phyloP scores from a whole-genome alignment of 2,888 invertebrate genomes.

The Drosophila robusta region DNA sequence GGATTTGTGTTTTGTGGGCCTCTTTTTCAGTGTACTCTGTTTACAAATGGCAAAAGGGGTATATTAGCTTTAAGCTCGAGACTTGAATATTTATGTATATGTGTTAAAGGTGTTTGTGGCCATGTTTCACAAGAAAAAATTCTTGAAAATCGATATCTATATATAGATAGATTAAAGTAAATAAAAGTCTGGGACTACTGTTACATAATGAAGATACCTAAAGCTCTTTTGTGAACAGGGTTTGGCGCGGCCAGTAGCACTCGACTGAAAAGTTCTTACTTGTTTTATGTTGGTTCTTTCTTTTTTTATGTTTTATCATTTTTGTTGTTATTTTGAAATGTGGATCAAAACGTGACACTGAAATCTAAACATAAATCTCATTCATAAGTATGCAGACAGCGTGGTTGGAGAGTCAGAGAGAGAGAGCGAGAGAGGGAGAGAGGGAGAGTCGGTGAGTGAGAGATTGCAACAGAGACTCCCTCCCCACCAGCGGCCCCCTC shows the following conservation, averaged over 20 bases:
- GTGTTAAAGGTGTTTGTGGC: too few relatives aligned
- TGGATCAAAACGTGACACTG: slow-evolving; percentile 78
- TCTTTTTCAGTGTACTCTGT: slow-evolving; percentile 2
- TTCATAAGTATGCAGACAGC: slow-evolving; percentile 68
- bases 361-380: slow-evolving; percentile 74
- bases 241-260: background rate
- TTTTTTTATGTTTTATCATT: slow-evolving; percentile 6
- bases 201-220: too few relatives aligned
- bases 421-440: slow-evolving; percentile 1
- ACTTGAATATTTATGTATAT: too few relatives aligned
- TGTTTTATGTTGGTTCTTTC: slow-evolving; percentile 3
- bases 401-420: background rate
- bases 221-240: too few relatives aligned
- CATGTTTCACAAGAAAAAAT: too few relatives aligned
- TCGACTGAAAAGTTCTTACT: background rate
- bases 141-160: too few relatives aligned
- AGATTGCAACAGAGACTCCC: slow-evolving; percentile 43
- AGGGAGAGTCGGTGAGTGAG: slow-evolving; percentile 1
- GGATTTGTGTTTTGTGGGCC: slow-evolving; percentile 1
- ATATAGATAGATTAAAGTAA: too few relatives aligned
- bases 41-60: background rate
- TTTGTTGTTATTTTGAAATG: slow-evolving; percentile 46
- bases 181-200: too few relatives aligned
- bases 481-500: background rate
- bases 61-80: background rate